Percentiles rank a stretch among this genome's conserved stretches.
Conservation (phyloP, 2,113 vertebrate genomes). For the Eupsittula cactorum region DNA sequence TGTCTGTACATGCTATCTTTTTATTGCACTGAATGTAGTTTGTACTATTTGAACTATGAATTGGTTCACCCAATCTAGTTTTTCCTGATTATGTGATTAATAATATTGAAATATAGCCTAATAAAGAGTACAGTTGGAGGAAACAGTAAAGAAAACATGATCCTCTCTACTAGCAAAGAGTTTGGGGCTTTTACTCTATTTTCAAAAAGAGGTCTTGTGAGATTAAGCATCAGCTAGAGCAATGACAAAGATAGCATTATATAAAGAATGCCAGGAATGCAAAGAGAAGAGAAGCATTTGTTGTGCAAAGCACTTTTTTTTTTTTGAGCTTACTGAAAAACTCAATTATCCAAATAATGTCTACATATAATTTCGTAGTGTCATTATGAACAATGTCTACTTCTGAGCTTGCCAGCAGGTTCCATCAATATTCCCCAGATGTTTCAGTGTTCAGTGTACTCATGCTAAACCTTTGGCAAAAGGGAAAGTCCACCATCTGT, state of each 20-base stretch:
- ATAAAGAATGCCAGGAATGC: background rate
- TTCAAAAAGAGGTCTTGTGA: background rate
- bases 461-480: background rate
- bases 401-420: background rate
- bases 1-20: background rate
- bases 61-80: background rate
- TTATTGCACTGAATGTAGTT: background rate
- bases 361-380: background rate
- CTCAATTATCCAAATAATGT: background rate
- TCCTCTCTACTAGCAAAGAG: background rate
- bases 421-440: background rate
- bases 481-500: background rate
- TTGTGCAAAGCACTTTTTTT: background rate
- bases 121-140: background rate
- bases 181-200: background rate
- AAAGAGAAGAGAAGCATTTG: background rate
- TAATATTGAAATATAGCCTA: background rate
- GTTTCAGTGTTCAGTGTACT: background rate
- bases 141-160: background rate
- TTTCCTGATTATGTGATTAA: background rate
- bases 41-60: background rate
- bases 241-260: background rate
- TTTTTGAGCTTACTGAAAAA: background rate
- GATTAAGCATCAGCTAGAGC: background rate
- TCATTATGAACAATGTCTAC: background rate